Base-by-base conservation (phyloP, 92 coral and sea anemone species). In the Siderastrea radians region DNA sequence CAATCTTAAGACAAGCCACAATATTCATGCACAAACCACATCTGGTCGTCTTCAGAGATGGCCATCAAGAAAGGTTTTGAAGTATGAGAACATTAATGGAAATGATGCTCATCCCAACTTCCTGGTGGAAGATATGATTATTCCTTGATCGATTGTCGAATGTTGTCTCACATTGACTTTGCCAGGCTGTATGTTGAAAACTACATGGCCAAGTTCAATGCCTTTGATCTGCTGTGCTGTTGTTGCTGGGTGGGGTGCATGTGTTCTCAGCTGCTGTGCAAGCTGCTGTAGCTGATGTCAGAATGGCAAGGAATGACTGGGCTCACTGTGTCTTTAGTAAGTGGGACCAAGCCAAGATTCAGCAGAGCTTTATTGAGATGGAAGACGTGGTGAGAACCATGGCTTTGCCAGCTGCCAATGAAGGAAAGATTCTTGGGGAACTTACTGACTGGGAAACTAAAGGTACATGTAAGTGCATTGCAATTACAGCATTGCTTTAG, bases 181-280 rank as follows among this genome's bases (percentile, higher is more conserved):
- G 91, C 89, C 44, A 87, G 72, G 80, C 76, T 87, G 60, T 91
- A 87, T 26, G 55, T 91, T 4, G 80, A 82, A 79, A 51, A 72
- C 49, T 51, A 73, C 49, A 87, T 91, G 92, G 92, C 89, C 3
- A 68, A 91, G 63, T 87, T 91, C 62, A 87, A 15, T 19, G 89
- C 91, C 12, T 91, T 91, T 78, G 92, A 91, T 91, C 91, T 1
- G 94, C 88, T 83, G 89, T 88, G 68, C 63, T 92, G 45, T 6
- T 4, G 6, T 61, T 92, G 65, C 84, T 92, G 63, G 87, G 90
- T 62, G 67, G 79, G 63, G 83, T 88, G 8, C 92, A 92, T 15
- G 80, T 66, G 38, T 91, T 91, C 66, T 70, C 84, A 46, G 12
- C 79, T 14, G 87, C 87, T 11, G 47, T 74, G 19, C 92, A 88